Conservation (phyloP, 2,797 vertebrate genomes). For the Oryzias sinensis region DNA sequence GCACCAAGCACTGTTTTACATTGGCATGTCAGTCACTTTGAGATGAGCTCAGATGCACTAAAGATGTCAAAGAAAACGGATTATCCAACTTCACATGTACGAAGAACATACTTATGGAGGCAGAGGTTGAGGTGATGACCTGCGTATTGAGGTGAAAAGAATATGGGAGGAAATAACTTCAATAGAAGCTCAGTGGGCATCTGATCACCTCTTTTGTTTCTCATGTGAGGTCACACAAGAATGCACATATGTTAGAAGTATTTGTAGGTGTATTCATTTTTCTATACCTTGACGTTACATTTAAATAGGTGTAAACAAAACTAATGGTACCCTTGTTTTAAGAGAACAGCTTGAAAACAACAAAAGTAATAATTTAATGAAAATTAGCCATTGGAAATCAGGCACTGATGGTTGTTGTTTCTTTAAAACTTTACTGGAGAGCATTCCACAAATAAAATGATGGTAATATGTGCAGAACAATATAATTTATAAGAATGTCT, state of each 20-base stretch:
- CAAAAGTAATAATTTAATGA: too few relatives aligned
- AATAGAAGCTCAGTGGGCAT: not conserved
- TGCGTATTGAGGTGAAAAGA: constrained; percentile 1
- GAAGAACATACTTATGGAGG: constrained; percentile 10
- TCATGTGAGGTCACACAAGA: not conserved
- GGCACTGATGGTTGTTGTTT: too few relatives aligned
- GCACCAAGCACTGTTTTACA: too few relatives aligned
- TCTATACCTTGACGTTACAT: not conserved
- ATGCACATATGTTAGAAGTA: not conserved
- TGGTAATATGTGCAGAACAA: too few relatives aligned
- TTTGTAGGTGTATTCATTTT: not conserved
- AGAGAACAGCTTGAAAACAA: too few relatives aligned
- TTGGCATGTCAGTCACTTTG: constrained; percentile 7
- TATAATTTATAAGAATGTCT: too few relatives aligned
- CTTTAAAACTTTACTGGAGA: too few relatives aligned
- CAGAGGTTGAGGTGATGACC: not conserved
- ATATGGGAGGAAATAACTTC: not conserved
- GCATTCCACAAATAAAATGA: too few relatives aligned
- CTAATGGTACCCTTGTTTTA: too few relatives aligned
- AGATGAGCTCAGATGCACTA: not conserved
- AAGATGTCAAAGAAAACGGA: constrained; percentile 8
- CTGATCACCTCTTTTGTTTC: not conserved
- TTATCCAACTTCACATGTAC: constrained; percentile 3
- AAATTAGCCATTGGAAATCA: too few relatives aligned
- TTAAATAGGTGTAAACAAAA: too few relatives aligned